phyloP scores from a whole-genome alignment of 2,797 vertebrate genomes.

The Urocyon cinereoargenteus region DNA sequence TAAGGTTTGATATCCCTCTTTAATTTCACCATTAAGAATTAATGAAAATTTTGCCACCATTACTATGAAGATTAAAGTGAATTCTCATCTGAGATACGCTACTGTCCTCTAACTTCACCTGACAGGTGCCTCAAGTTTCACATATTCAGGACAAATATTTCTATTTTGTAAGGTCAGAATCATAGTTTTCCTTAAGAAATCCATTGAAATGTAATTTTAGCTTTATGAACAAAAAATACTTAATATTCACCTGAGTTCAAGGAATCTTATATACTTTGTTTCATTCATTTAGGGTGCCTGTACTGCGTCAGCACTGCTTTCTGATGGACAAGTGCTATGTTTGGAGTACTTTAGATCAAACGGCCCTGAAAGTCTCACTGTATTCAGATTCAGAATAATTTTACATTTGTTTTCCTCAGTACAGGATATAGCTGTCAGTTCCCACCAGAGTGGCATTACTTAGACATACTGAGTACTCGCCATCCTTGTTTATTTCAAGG shows the following conservation, averaged over 20 bases:
- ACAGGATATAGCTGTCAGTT: not conserved
- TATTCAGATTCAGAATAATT: not conserved
- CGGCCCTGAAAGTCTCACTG: not conserved
- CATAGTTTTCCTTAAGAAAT: constrained; percentile 21
- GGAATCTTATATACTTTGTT: not conserved
- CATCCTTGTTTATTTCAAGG: constrained; percentile 61
- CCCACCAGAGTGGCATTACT: not conserved
- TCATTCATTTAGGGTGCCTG: not conserved
- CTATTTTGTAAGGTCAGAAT: not conserved
- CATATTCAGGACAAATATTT: not conserved
- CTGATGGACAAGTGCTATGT: not conserved
- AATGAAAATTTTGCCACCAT: not conserved
- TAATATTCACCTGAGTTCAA: not conserved
- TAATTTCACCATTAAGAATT: not conserved
- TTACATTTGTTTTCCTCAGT: not conserved
- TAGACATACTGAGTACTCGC: not conserved
- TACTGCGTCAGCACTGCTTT: not conserved
- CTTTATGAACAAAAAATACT: not conserved
- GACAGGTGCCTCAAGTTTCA: not conserved
- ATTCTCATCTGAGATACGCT: not conserved
- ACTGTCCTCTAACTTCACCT: not conserved
- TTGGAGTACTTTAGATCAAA: not conserved
- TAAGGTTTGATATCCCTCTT: not conserved
- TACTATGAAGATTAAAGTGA: not conserved
- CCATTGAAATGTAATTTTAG: not conserved